Evolutionary conservation across 2,797 vertebrate genomes (phyloP).

Genomic region (Periophthalmus magnuspinnatus): DNA sequence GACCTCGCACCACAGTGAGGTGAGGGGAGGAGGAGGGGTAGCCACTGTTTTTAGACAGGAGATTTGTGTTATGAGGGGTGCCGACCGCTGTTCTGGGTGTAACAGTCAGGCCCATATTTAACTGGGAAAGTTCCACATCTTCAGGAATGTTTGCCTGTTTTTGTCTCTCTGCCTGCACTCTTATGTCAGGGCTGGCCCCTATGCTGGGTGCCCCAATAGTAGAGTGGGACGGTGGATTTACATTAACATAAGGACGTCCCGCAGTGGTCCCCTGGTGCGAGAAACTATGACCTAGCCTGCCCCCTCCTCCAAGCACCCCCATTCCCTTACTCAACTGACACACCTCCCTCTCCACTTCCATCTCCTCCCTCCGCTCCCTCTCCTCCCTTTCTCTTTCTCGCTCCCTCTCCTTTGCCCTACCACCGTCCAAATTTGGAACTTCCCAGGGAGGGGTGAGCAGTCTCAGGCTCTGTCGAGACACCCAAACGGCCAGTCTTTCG

Average conservation of each 20-base stretch:
- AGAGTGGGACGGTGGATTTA: slow-evolving; percentile 47
- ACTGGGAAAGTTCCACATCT: slow-evolving; percentile 84
- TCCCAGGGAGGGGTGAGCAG: slow-evolving; percentile 86
- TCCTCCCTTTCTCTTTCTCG: slow-evolving; percentile 72
- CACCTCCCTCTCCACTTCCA: slow-evolving; percentile 80
- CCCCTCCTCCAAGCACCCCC: slow-evolving; percentile 71
- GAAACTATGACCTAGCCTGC: slow-evolving; percentile 58
- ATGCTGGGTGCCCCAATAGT: slow-evolving; percentile 22
- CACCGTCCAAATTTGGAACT: slow-evolving; percentile 67
- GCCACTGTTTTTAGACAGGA: slow-evolving; percentile 75
- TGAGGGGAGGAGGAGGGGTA: slow-evolving; percentile 70
- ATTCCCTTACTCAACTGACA: slow-evolving; percentile 80
- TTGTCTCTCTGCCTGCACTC: slow-evolving; percentile 53
- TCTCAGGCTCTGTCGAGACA: slow-evolving; percentile 82
- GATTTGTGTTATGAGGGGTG: slow-evolving; percentile 72
- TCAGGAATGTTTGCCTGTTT: slow-evolving; percentile 74
- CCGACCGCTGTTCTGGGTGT: slow-evolving; percentile 50
- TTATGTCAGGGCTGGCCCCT: slow-evolving; percentile 1
- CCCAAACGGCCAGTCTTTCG: slow-evolving; percentile 70
- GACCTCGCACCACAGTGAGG: slow-evolving; percentile 61
- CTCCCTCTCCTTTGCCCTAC: slow-evolving; percentile 67
- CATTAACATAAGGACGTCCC: slow-evolving; percentile 57
- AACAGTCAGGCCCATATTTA: slow-evolving; percentile 73
- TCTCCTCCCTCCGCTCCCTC: slow-evolving; percentile 74
- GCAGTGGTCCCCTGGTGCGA: slow-evolving; percentile 54